Evolutionary conservation across 2,797 vertebrate genomes (phyloP).

Genomic region (Cyprinella venusta): DNA sequence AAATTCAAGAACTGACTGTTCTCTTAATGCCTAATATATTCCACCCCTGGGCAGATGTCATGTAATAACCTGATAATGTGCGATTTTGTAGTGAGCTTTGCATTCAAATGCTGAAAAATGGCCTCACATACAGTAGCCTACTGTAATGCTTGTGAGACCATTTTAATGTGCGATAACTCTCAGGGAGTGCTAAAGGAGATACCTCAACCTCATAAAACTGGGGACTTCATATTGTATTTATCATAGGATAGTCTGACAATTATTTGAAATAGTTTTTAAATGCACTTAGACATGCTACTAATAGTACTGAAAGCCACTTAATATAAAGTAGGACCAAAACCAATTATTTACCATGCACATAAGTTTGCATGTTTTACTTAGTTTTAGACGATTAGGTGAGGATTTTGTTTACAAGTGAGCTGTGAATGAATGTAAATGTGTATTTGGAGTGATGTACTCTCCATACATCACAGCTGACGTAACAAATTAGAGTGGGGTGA

Average conservation of each 20-base stretch:
- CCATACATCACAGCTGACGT: neutral
- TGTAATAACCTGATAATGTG: neutral
- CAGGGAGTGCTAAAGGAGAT: too few species aligned
- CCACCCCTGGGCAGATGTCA: neutral
- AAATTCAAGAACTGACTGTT: neutral
- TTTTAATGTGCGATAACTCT: too few species aligned
- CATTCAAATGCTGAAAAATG: too few species aligned
- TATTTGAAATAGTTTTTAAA: neutral
- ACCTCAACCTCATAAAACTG: neutral
- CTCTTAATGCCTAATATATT: neutral
- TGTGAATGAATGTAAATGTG: conserved; percentile 19
- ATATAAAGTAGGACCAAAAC: too few species aligned
- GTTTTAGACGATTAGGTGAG: neutral
- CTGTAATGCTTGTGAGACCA: too few species aligned
- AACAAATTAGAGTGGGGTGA: too few species aligned
- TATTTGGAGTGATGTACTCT: neutral
- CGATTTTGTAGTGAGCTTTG: too few species aligned
- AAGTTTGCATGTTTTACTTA: conserved; percentile 11
- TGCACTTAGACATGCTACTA: neutral
- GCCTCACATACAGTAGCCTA: too few species aligned
- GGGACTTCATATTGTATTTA: neutral
- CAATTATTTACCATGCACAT: neutral
- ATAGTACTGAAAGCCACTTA: too few species aligned
- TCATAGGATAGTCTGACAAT: neutral
- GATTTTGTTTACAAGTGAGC: neutral